These are phyloP conservation scores for Ornithorhynchus anatinus DNA, from an alignment of 2,113 vertebrate species.

Conservation along the genomic window DNA sequence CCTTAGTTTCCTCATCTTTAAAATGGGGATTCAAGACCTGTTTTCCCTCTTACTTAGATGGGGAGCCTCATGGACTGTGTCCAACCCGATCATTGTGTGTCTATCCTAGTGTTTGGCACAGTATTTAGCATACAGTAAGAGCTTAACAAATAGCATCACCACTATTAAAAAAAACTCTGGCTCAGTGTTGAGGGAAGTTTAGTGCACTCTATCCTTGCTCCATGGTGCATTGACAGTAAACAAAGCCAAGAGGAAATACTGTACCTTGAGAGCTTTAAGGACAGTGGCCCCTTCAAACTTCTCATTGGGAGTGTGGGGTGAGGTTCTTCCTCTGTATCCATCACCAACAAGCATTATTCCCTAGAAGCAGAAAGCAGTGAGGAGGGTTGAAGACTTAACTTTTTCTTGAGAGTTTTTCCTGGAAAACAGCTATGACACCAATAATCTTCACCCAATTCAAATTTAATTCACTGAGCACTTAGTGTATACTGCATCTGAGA, in stretches of 20 bases:
- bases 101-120: too few species aligned
- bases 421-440: neutral
- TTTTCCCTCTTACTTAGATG: too few species aligned
- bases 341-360: slow-evolving; percentile 88
- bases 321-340: slow-evolving; percentile 92
- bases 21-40: too few species aligned
- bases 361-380: slow-evolving; percentile 60
- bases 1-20: too few species aligned
- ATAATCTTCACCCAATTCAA: neutral
- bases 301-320: slow-evolving; percentile 96
- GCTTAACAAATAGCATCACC: neutral
- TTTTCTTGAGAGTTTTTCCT: too few species aligned
- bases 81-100: too few species aligned
- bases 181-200: neutral
- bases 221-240: neutral
- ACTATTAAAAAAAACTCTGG: neutral
- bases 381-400: too few species aligned
- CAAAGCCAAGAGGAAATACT: neutral
- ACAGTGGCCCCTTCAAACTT: slow-evolving; percentile 96
- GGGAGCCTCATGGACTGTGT: too few species aligned
- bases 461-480: neutral
- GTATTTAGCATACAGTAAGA: too few species aligned
- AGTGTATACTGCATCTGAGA: too few species aligned
- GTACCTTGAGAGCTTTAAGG: slow-evolving; percentile 91
- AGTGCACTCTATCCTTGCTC: neutral